Evolutionary conservation across 1,140 invertebrate species (phyloP).

Genomic region (Neodiprion lecontei): DNA sequence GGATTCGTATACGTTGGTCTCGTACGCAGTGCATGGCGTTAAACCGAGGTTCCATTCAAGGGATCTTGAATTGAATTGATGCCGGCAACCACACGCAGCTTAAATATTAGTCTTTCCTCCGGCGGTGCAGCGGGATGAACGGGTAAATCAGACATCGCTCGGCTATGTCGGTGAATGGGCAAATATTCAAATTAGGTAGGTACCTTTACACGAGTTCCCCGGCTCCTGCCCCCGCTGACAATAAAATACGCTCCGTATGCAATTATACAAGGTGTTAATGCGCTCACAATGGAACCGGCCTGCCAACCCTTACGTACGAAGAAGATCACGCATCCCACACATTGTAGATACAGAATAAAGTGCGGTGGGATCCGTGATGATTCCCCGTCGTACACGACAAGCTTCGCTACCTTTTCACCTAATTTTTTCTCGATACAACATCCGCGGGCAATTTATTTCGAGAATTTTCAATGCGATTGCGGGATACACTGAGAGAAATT

Average conservation of each 20-base stretch:
- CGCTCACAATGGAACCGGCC: constrained; percentile 49
- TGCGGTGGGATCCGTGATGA: too few species aligned
- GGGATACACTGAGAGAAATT: too few species aligned
- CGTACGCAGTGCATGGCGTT: background rate
- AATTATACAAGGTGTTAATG: constrained; percentile 61
- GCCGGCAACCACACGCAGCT: constrained; percentile 18
- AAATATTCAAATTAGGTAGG: constrained; percentile 59
- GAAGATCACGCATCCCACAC: background rate
- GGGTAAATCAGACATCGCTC: background rate
- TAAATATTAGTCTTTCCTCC: constrained; percentile 50
- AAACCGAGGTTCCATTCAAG: background rate
- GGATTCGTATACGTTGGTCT: background rate
- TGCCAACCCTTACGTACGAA: background rate
- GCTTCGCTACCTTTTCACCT: too few species aligned
- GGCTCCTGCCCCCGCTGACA: constrained; percentile 34
- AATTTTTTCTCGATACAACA: too few species aligned
- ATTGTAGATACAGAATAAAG: too few species aligned
- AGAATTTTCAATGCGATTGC: too few species aligned
- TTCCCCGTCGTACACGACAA: too few species aligned
- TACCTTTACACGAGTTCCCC: constrained; percentile 22
- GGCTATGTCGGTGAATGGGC: constrained; percentile 42
- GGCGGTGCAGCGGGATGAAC: constrained; percentile 25
- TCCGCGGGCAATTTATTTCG: too few species aligned
- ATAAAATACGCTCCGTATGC: constrained; percentile 42
- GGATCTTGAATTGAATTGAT: background rate